Evolutionary conservation across 2,888 invertebrate genomes (phyloP).

Genomic region (Lasiommata megera): DNA sequence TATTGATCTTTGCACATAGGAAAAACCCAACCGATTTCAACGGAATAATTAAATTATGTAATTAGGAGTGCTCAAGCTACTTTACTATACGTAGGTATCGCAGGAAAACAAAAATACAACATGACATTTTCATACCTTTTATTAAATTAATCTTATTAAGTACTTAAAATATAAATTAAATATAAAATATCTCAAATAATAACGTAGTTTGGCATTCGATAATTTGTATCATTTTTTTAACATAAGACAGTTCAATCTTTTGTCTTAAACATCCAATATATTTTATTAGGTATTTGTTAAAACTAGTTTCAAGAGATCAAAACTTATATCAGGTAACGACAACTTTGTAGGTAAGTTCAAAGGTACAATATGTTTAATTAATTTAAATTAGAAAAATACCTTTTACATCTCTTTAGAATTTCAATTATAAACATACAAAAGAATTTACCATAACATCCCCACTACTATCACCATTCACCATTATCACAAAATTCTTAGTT

Average conservation of each 20-base stretch:
- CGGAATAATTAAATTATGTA: too few relatives aligned
- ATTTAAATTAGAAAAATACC: slow-evolving; percentile 39
- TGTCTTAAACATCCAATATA: slow-evolving; percentile 37
- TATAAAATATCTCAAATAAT: slow-evolving; percentile 65
- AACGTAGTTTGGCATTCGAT: slow-evolving; percentile 69
- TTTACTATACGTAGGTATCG: too few relatives aligned
- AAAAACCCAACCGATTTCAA: too few relatives aligned
- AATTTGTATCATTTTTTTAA: slow-evolving; percentile 24
- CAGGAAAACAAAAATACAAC: slow-evolving; percentile 7
- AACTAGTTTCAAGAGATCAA: slow-evolving; percentile 77
- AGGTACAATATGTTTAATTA: slow-evolving; percentile 20
- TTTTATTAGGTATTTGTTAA: slow-evolving; percentile 51
- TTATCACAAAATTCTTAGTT: slow-evolving; percentile 49
- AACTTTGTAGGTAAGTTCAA: slow-evolving; percentile 38
- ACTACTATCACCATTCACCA: slow-evolving; percentile 61
- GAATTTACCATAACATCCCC: slow-evolving; percentile 43
- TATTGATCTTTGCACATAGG: too few relatives aligned
- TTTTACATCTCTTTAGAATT: slow-evolving; percentile 40
- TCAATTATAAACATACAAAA: slow-evolving; percentile 40
- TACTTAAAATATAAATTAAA: slow-evolving; percentile 44
- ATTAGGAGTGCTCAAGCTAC: too few relatives aligned
- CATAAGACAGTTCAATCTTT: slow-evolving; percentile 43
- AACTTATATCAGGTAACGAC: slow-evolving; percentile 75
- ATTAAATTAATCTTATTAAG: slow-evolving; percentile 44
- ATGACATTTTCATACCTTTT: slow-evolving; percentile 35